These are phyloP conservation scores for Chymomyza costata DNA, from an alignment of 1,140 invertebrate genomes.

Conservation along the genomic window DNA sequence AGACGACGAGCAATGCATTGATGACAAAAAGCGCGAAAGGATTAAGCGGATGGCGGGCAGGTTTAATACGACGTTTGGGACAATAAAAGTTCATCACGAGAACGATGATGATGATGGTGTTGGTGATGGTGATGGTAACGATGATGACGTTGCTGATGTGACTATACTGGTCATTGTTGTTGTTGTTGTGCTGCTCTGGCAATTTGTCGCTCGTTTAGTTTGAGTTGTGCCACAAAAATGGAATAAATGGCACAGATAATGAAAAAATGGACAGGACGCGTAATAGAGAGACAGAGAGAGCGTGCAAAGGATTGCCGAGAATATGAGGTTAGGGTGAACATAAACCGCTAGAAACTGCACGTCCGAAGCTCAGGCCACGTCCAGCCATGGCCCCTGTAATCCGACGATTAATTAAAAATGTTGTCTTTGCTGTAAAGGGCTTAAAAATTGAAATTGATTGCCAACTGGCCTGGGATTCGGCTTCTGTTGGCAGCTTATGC, in stretches of 20 bases:
- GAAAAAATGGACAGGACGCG: constrained; percentile 59
- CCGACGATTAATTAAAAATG: constrained; percentile 71
- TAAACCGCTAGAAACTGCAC: neutral
- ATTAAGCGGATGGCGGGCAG: constrained; percentile 41
- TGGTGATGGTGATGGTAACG: constrained; percentile 7
- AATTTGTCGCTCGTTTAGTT: constrained; percentile 73
- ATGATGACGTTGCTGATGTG: constrained; percentile 22
- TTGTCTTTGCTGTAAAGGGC: constrained; percentile 60
- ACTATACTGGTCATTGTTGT: neutral
- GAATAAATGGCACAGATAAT: constrained; percentile 69
- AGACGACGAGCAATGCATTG: constrained; percentile 25
- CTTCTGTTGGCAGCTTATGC: constrained; percentile 29
- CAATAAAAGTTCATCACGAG: constrained; percentile 65
- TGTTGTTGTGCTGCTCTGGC: constrained; percentile 21
- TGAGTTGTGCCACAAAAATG: constrained; percentile 68
- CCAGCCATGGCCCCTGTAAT: constrained; percentile 47
- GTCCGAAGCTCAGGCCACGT: constrained; percentile 11
- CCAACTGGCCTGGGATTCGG: constrained; percentile 18
- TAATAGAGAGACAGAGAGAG: neutral
- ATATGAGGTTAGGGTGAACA: neutral
- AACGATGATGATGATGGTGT: constrained; percentile 2
- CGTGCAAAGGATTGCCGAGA: neutral
- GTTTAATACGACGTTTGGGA: constrained; percentile 15
- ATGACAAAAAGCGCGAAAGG: constrained; percentile 66
- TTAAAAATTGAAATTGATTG: constrained; percentile 72